Base-by-base conservation (phyloP, 2,888 invertebrate genomes). In the Muschampia plurimacula region DNA sequence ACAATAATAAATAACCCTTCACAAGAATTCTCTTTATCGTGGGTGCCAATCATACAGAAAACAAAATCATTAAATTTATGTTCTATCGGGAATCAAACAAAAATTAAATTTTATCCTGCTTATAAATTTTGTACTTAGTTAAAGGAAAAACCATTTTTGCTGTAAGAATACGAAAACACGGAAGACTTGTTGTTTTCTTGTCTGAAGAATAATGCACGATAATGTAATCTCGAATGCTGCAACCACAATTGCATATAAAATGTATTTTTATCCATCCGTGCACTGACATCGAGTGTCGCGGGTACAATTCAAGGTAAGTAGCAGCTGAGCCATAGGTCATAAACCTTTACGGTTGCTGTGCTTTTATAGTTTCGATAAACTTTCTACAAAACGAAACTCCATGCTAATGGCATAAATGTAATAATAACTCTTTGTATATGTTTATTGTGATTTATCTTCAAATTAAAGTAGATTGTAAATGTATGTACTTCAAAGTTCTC, bases 261-360 rank as follows among this genome's bases (percentile, higher is more conserved):
- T 67, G 57, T 67, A 59, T 41, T 67, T 67, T 67, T 41, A 67
- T 15, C 15, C 41, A 59, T 46, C 46, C 13, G 67, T 67, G 39
- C 67, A 59, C 12, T 32, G 67, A 67, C 67, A 41, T 13, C 57
- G 28, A 4, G 59, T 12, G 44, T 39, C 39, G 46, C n/a, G 5
- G 46, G 32, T 68, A 36, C 68, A 32, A 46, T 59, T 46, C 67
- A 67, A 67, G 67, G 60, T 32, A 60, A 44, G 13, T 5, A 52
- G 9, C 52, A 52, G 41, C 46, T 36, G 39, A 68, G 60, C n/a
- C 68, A 41, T 15, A 46, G 68, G 68, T 68, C 68, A 60, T 68
- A 68, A 68, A 68, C 60, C 32, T 60, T 15, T n/a, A n/a, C n/a
- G n/a, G n/a, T 36, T 13, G 49, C 44, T 49, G 57, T 28, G 28